These are phyloP conservation scores for Pyrgus malvae DNA, from an alignment of 2,888 invertebrate species.

Conservation along the genomic window DNA sequence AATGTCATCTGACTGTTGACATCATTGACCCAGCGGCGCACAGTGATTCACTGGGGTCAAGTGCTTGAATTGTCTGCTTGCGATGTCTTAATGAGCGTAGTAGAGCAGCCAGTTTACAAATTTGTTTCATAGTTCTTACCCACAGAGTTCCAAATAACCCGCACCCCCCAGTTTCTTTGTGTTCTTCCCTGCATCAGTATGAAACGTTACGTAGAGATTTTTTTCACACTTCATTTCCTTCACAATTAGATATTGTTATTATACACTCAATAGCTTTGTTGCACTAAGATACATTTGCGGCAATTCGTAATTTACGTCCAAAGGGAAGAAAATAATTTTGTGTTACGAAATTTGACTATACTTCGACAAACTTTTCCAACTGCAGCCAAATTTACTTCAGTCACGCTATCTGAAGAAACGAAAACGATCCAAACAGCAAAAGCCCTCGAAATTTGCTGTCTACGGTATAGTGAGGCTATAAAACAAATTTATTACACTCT, in stretches of 20 bases:
- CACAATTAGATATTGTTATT: no score
- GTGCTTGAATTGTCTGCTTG: conserved; percentile 61
- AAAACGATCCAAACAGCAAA: not conserved
- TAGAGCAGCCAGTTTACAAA: not conserved
- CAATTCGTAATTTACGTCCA: no score
- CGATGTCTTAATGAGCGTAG: conserved; percentile 37
- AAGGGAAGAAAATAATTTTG: no score
- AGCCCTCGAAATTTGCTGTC: not conserved
- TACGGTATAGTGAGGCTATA: conserved; percentile 4
- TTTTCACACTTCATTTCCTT: no score
- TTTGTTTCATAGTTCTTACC: conserved; percentile 7
- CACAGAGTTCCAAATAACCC: no score
- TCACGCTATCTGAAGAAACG: not conserved
- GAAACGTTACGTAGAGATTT: no score
- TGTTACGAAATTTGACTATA: no score
- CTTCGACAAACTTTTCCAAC: not conserved
- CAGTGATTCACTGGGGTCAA: conserved; percentile 59
- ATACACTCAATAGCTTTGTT: no score
- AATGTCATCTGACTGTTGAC: conserved; percentile 19
- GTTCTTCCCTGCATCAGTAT: conserved; percentile 12
- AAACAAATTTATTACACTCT: conserved; percentile 19
- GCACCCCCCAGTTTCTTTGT: no score
- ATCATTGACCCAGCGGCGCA: conserved; percentile 38
- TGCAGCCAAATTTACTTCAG: not conserved
- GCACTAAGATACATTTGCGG: no score